phyloP scores from a whole-genome alignment of 2,113 vertebrate species.

The Brienomyrus brachyistius region DNA sequence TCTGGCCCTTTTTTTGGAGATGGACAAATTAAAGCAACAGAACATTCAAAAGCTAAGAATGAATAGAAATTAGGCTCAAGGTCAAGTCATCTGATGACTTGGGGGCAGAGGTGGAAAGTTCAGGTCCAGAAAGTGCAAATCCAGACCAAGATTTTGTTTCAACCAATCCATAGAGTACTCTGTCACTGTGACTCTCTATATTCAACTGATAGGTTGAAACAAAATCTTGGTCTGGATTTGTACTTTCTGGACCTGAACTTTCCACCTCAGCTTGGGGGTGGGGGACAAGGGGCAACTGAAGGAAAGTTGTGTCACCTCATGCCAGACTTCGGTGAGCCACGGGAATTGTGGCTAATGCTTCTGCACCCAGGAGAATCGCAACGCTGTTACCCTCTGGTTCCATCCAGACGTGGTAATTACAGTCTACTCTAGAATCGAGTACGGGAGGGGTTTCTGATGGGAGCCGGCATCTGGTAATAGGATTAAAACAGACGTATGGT shows the following conservation, averaged over 20 bases:
- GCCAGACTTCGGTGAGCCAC: not conserved
- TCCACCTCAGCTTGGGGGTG: not conserved
- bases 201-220: too few relatives aligned
- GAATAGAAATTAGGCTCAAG: not conserved
- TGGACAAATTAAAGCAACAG: not conserved
- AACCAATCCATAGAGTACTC: too few relatives aligned
- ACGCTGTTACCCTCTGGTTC: not conserved
- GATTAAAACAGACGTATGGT: constrained; percentile 5
- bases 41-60: not conserved
- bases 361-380: not conserved
- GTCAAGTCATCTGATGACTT: not conserved
- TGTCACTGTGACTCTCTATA: too few relatives aligned
- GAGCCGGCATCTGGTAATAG: constrained; percentile 2
- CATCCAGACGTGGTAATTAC: not conserved
- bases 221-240: too few relatives aligned
- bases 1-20: not conserved
- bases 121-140: too few relatives aligned
- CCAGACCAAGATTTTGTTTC: too few relatives aligned
- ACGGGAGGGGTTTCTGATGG: not conserved
- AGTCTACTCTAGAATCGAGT: not conserved
- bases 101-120: too few relatives aligned
- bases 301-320: not conserved
- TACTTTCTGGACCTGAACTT: too few relatives aligned
- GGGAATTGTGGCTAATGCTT: not conserved
- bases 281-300: not conserved